Evolutionary conservation across 2,888 invertebrate species (phyloP).

Genomic region (Colostygia pectinataria): DNA sequence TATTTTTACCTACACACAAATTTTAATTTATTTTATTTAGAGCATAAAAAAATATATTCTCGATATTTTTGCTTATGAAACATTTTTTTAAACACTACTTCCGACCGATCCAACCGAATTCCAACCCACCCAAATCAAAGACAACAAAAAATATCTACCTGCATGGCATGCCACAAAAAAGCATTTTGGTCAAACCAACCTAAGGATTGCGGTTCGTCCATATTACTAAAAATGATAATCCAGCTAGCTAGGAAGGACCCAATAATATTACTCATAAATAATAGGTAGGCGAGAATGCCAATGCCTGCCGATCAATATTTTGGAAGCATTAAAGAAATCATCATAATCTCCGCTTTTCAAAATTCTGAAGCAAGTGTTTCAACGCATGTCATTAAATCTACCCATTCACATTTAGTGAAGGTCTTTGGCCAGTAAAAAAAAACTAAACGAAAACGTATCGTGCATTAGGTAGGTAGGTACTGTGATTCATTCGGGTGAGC

Average conservation of each 20-base stretch:
- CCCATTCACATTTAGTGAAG: constrained; percentile 39
- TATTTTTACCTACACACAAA: constrained; percentile 19
- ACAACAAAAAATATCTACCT: constrained; percentile 75
- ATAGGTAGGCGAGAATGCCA: constrained; percentile 54
- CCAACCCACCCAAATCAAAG: constrained; percentile 66
- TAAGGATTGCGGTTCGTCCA: constrained; percentile 58
- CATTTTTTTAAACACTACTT: too few species aligned
- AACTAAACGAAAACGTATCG: constrained; percentile 54
- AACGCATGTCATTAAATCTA: constrained; percentile 1
- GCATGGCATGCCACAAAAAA: constrained; percentile 76
- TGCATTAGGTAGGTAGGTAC: constrained; percentile 54
- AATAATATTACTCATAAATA: constrained; percentile 68
- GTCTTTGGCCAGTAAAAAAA: constrained; percentile 51
- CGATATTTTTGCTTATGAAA: too few species aligned
- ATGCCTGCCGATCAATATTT: constrained; percentile 73
- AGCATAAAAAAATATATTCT: too few species aligned
- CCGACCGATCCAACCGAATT: too few species aligned
- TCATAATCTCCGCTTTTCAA: constrained; percentile 47
- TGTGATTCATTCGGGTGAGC: constrained; percentile 79
- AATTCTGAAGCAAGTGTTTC: constrained; percentile 19
- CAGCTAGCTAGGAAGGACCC: constrained; percentile 49
- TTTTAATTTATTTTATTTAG: too few species aligned
- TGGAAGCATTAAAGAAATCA: constrained; percentile 67
- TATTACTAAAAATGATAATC: constrained; percentile 50
- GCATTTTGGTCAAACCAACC: constrained; percentile 59